phyloP scores from a whole-genome alignment of 2,888 invertebrate species.

The Diarsia mendica region DNA sequence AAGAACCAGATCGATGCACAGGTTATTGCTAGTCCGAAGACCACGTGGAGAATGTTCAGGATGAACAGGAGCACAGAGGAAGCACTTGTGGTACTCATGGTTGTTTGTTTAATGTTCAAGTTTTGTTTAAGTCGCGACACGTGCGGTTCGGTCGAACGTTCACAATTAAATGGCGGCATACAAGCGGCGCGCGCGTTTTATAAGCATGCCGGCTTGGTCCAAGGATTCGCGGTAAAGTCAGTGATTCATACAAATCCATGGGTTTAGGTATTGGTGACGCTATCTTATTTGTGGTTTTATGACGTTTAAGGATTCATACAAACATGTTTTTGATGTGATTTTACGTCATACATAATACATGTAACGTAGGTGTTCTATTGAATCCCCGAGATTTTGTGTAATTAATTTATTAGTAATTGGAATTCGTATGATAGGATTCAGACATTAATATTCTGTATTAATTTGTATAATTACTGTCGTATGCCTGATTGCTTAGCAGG shows the following conservation, averaged over 20 bases:
- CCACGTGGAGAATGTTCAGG: constrained; percentile 77
- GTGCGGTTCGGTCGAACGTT: constrained; percentile 59
- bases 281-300: constrained; percentile 31
- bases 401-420: constrained; percentile 14
- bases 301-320: constrained; percentile 28
- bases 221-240: constrained; percentile 53
- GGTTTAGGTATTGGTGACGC: constrained; percentile 32
- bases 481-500: constrained; percentile 23
- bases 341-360: constrained; percentile 43
- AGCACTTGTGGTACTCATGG: constrained; percentile 68
- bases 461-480: constrained; percentile 19
- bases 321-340: constrained; percentile 45
- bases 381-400: constrained; percentile 6
- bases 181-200: constrained; percentile 66
- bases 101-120: constrained; percentile 43
- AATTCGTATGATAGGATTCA: neutral
- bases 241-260: constrained; percentile 56
- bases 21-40: constrained; percentile 78
- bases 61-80: constrained; percentile 72
- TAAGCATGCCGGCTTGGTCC: constrained; percentile 65
- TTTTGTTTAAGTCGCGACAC: constrained; percentile 48
- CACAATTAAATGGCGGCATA: constrained; percentile 79
- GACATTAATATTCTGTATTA: neutral
- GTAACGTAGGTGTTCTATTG: neutral
- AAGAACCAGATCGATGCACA: constrained; percentile 83